Evolutionary conservation across 2,113 vertebrate genomes (phyloP).

Genomic region (Epinephelus cyanopodus): DNA sequence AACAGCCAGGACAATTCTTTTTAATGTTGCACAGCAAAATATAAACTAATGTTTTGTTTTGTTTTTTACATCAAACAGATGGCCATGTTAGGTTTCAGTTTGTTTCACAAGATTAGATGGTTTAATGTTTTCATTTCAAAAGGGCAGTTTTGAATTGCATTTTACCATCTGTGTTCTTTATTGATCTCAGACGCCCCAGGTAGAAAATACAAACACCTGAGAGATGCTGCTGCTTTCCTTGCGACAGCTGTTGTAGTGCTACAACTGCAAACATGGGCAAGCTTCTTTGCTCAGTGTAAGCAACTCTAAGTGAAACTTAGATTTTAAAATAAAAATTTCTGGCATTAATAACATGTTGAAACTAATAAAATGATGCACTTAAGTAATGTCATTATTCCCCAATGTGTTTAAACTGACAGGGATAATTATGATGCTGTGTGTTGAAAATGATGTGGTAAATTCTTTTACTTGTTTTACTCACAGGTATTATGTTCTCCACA

Average conservation of each 20-base stretch:
- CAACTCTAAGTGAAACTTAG: background rate
- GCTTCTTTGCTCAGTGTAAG: background rate
- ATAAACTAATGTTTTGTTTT: background rate
- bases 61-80: background rate
- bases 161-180: background rate
- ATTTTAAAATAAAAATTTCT: background rate
- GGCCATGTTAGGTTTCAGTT: background rate
- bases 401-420: background rate
- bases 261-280: background rate
- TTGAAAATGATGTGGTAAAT: no score
- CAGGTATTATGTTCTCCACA: conserved; percentile 98
- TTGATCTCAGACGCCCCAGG: background rate
- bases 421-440: background rate
- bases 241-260: no score
- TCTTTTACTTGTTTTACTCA: conserved; percentile 41
- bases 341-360: background rate
- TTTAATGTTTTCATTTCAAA: no score
- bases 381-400: background rate
- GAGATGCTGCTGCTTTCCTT: background rate
- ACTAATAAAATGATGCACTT: background rate
- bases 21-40: background rate
- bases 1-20: background rate
- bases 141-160: no score
- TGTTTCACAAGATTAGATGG: background rate
- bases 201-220: background rate